Evolutionary conservation across 1,140 invertebrate species (phyloP).

Genomic region (Carposina sasakii): DNA sequence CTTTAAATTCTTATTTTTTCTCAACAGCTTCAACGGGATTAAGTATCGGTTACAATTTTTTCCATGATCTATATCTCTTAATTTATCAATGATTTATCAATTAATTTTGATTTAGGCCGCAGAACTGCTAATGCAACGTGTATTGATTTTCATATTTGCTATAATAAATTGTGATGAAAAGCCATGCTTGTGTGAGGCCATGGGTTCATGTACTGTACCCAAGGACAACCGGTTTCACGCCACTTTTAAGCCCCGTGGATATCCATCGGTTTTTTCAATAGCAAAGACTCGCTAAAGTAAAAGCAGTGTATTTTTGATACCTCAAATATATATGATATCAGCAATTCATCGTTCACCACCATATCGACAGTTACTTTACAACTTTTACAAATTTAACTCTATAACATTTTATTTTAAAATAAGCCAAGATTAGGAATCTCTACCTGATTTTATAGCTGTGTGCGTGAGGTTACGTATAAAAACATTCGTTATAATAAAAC

Average conservation of each 20-base stretch:
- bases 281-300: slow-evolving; percentile 24
- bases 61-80: too few species aligned
- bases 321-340: background rate
- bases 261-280: too few species aligned
- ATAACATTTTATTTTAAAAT: too few species aligned
- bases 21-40: too few species aligned
- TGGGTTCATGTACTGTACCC: slow-evolving; percentile 29
- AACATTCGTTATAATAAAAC: slow-evolving; percentile 7
- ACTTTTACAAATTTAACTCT: too few species aligned
- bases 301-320: slow-evolving; percentile 10
- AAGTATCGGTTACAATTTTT: too few species aligned
- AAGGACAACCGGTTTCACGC: slow-evolving; percentile 38
- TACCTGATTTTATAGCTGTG: slow-evolving; percentile 30
- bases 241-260: slow-evolving; percentile 25
- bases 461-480: slow-evolving; percentile 22
- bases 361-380: background rate
- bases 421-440: slow-evolving; percentile 31
- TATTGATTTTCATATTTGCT: too few species aligned
- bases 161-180: too few species aligned
- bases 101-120: too few species aligned
- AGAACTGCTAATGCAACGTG: too few species aligned
- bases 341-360: background rate
- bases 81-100: too few species aligned
- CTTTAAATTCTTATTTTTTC: too few species aligned
- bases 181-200: slow-evolving; percentile 20